Conservation (phyloP, 2,888 invertebrate species). For the Thecocarcelia acutangulata region DNA sequence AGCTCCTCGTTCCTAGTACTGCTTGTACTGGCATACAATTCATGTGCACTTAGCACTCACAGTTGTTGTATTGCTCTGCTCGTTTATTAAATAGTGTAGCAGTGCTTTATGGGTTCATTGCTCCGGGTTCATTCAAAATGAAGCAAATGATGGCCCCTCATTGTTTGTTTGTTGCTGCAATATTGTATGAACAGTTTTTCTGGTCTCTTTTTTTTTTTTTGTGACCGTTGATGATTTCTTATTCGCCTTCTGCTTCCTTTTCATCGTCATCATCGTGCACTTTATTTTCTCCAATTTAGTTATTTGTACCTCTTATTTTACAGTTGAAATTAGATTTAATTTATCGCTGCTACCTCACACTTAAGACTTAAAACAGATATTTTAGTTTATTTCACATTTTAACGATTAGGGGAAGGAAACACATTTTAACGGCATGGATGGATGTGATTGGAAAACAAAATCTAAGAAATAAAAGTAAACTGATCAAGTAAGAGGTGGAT, state of each 20-base stretch:
- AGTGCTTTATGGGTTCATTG: constrained; percentile 62
- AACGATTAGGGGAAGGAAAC: background rate
- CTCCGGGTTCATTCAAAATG: constrained; percentile 54
- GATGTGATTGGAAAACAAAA: background rate
- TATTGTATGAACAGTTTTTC: constrained; percentile 30
- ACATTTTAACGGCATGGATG: background rate
- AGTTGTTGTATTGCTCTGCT: constrained; percentile 2
- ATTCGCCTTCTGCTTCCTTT: constrained; percentile 1
- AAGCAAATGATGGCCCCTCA: constrained; percentile 59
- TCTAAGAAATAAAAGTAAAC: background rate
- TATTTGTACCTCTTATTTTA: constrained; percentile 53
- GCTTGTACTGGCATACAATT: background rate
- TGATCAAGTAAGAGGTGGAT: too few relatives aligned
- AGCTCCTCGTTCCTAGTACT: constrained; percentile 18
- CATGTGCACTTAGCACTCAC: constrained; percentile 30
- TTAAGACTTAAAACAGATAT: constrained; percentile 48
- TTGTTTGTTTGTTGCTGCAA: constrained; percentile 49
- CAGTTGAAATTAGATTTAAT: constrained; percentile 60
- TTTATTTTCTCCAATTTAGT: constrained; percentile 55
- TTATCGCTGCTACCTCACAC: constrained; percentile 57
- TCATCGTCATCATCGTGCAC: constrained; percentile 10
- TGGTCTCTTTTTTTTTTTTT: constrained; percentile 29
- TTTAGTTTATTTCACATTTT: constrained; percentile 18
- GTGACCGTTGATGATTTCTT: constrained; percentile 26
- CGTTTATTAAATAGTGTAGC: constrained; percentile 39